phyloP scores from a whole-genome alignment of 1,140 invertebrate genomes.

The Zaprionus davidi region DNA sequence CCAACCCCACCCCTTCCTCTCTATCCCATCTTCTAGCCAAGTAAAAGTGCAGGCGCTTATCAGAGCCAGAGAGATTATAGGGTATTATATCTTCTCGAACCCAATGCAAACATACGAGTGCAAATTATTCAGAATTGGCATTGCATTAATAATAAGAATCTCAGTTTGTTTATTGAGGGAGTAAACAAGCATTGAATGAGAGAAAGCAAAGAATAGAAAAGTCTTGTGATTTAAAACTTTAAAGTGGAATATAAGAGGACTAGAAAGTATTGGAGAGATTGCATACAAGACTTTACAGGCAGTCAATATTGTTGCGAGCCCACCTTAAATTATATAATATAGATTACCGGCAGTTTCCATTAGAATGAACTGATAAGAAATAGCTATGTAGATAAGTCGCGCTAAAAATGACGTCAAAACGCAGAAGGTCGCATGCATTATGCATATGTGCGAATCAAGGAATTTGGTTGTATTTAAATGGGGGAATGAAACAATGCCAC shows the following conservation, averaged over 20 bases:
- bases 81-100: conserved; percentile 15
- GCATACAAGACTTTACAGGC: not conserved
- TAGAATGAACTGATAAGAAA: conserved; percentile 18
- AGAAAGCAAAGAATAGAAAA: not conserved
- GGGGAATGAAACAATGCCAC: not conserved
- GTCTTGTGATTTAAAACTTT: not conserved
- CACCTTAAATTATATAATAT: conserved; percentile 20
- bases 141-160: not conserved
- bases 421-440: conserved; percentile 1
- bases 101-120: not conserved
- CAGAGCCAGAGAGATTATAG: not conserved
- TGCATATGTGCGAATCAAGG: conserved; percentile 3
- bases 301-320: not conserved
- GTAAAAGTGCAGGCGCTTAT: conserved; percentile 1
- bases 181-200: not conserved
- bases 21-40: not conserved
- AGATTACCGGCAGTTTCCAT: conserved; percentile 5
- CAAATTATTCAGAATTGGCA: conserved; percentile 4
- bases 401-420: conserved; percentile 5
- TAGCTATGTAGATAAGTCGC: conserved; percentile 13
- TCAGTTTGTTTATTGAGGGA: conserved; percentile 9
- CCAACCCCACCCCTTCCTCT: not conserved
- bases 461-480: conserved; percentile 8
- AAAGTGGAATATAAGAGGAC: too few species aligned
- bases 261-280: too few species aligned